Base-by-base conservation (phyloP, 1,140 invertebrate species). In the Araneus ventricosus region DNA sequence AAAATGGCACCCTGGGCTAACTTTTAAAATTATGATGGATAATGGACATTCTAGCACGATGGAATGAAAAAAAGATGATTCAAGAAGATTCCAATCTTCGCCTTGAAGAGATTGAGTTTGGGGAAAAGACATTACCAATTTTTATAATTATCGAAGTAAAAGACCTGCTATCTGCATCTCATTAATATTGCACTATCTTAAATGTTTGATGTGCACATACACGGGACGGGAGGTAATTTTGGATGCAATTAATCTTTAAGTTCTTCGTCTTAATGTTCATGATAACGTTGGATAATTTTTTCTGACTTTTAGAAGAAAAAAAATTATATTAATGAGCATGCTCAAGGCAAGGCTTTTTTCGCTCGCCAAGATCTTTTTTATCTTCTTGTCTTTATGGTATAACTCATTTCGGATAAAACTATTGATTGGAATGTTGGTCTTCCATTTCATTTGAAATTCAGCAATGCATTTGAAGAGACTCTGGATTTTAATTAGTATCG, bases 261-360 rank as follows among this genome's bases (percentile, higher is more conserved):
- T 92, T 86, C 59, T 30, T 57, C 80, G 39, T 86, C 90, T 85
- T 92, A 92, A 92, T 92, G 90, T 37, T 37, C 79, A 59, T 34
- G 80, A 92, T 86, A 86, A 84, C 24, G 82, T 84, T 4, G 70
- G 34, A 75, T 79, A 52, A 34, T 34, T 45, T 79, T 79, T 89
- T 39, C 52, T 79, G 80, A 22, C n/a, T 30, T 10, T 70, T 41
- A 22, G 24, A 84, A 37, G 20, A 4, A 30, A 8, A 63, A 34
- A 75, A 92, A 86, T 92, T 86, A 92, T 86, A 92, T 92, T 92
- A 92, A 92, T 92, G 90, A 92, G 90, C 84, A 86, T 92, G 82
- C 82, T 61, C 52, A 61, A 27, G 52, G 34, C 10, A 27, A 27
- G 10, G 20, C 34, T 22, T 37, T 30, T 70, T 70, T 84, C 30